Evolutionary conservation across 1,140 invertebrate species (phyloP).

Genomic region (Drosophila nigromelanica): DNA sequence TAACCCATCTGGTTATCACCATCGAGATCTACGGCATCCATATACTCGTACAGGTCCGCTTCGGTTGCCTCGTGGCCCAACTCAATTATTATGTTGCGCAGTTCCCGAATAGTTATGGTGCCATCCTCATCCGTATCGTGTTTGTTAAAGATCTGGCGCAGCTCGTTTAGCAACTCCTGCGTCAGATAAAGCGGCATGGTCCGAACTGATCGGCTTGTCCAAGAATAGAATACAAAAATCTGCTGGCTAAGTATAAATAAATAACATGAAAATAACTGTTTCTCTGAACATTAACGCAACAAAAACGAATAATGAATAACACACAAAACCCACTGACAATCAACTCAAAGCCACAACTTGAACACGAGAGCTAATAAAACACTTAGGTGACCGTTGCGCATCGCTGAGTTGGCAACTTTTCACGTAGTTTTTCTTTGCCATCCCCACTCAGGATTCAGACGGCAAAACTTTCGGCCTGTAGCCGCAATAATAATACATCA

Average conservation of each 20-base stretch:
- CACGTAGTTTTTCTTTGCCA: constrained; percentile 26
- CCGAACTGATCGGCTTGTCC: neutral
- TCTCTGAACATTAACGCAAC: constrained; percentile 15
- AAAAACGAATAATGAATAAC: constrained; percentile 3
- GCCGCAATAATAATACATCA: constrained; percentile 74
- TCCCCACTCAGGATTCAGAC: neutral
- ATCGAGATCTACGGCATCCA: neutral
- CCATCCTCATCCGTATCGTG: constrained; percentile 38
- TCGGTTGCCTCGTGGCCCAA: constrained; percentile 48
- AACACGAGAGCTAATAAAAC: constrained; percentile 72
- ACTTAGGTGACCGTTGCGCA: constrained; percentile 58
- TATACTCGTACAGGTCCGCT: constrained; percentile 53
- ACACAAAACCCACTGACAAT: constrained; percentile 52
- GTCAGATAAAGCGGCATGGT: neutral
- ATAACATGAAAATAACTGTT: constrained; percentile 16
- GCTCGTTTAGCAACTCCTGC: constrained; percentile 18
- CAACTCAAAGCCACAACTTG: constrained; percentile 56
- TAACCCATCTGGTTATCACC: neutral
- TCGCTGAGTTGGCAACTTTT: constrained; percentile 56
- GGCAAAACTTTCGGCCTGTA: constrained; percentile 10
- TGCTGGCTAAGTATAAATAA: neutral
- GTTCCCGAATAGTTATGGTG: neutral
- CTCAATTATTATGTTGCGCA: constrained; percentile 24
- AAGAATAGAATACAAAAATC: constrained; percentile 1
- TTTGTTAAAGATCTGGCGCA: constrained; percentile 30